These are phyloP conservation scores for Camponotus pennsylvanicus DNA, from an alignment of 1,140 invertebrate species.

Conservation along the genomic window DNA sequence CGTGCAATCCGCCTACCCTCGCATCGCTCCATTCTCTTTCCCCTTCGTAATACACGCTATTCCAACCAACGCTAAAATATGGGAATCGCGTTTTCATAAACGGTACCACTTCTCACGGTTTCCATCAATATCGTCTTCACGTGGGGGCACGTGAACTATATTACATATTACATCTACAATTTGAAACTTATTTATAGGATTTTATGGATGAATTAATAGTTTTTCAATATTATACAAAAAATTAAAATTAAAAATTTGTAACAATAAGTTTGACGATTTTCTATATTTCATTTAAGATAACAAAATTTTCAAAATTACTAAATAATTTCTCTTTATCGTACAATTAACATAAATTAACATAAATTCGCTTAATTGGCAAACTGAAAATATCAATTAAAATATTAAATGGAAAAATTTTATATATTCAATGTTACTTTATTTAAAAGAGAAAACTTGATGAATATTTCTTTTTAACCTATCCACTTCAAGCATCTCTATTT, in stretches of 20 bases:
- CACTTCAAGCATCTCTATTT: not conserved
- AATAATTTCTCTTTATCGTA: not conserved
- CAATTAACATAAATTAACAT: conserved; percentile 1
- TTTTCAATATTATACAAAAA: not conserved
- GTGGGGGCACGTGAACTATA: not conserved
- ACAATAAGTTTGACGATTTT: not conserved
- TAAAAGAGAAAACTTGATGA: not conserved
- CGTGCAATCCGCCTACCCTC: conserved; percentile 72
- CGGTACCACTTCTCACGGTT: conserved; percentile 45
- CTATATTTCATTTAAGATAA: not conserved
- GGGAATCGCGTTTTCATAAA: conserved; percentile 65
- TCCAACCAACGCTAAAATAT: conserved; percentile 39
- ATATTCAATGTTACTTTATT: not conserved
- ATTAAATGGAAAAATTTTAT: not conserved
- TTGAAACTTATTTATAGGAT: not conserved
- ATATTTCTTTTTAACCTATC: not conserved
- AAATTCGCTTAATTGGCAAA: not conserved
- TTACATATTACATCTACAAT: not conserved
- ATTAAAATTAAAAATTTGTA: not conserved
- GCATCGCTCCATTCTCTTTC: conserved; percentile 49
- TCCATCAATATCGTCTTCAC: conserved; percentile 29
- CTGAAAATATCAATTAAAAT: too few relatives aligned
- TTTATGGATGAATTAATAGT: not conserved
- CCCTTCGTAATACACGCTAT: conserved; percentile 33
- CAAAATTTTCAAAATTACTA: not conserved